Percentiles rank a stretch among this genome's conserved stretches.
phyloP scores from a whole-genome alignment of 2,888 invertebrate genomes.

The Rhamnusium bicolor region DNA sequence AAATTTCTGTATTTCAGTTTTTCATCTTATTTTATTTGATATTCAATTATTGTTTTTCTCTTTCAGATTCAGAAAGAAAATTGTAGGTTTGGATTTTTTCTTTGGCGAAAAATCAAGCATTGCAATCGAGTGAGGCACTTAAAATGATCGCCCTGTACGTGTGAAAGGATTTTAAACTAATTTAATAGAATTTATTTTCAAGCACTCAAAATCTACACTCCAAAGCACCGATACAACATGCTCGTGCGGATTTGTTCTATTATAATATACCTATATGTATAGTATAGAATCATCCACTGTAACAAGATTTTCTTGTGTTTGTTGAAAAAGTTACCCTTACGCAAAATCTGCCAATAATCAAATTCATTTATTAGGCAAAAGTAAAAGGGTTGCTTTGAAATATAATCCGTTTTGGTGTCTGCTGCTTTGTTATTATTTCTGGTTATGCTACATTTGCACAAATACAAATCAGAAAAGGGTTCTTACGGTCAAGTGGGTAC shows the following conservation, averaged over 20 bases:
- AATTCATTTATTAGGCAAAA: conserved; percentile 19
- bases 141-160: too few species aligned
- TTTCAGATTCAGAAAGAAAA: too few species aligned
- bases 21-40: too few species aligned
- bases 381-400: conserved; percentile 32
- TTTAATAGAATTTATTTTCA: background rate
- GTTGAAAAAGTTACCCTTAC: conserved; percentile 28
- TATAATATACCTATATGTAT: background rate
- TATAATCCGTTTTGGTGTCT: conserved; percentile 37
- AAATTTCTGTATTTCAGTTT: too few species aligned
- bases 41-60: too few species aligned
- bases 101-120: too few species aligned
- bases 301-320: background rate
- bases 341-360: conserved; percentile 34
- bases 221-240: background rate
- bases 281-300: background rate
- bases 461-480: conserved; percentile 47
- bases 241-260: background rate
- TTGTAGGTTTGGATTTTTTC: too few species aligned
- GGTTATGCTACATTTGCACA: conserved; percentile 40
- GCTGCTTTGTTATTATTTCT: conserved; percentile 35
- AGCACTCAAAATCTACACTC: background rate
- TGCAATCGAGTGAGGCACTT: too few species aligned
- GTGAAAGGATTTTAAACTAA: too few species aligned
- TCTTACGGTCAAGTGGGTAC: conserved; percentile 50